Evolutionary conservation across 2,113 vertebrate species (phyloP).

Genomic region (Cisticola juncidis): DNA sequence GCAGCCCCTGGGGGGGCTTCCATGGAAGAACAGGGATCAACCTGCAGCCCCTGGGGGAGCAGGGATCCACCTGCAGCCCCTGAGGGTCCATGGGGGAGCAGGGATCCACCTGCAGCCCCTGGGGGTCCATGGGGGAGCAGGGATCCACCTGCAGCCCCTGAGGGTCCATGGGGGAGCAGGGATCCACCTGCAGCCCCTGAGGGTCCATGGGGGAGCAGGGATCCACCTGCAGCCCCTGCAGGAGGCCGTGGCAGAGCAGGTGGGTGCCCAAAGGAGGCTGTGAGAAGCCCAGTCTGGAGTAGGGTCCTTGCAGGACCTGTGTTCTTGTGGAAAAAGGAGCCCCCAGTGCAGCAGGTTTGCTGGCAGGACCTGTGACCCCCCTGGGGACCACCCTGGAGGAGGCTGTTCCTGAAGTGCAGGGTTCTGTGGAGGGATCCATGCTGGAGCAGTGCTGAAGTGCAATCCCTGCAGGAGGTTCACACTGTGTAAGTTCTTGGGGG

Average conservation of each 20-base stretch:
- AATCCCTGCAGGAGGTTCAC: not conserved
- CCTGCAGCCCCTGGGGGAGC: not conserved
- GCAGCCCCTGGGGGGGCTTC: no score
- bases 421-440: not conserved
- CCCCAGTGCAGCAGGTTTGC: not conserved
- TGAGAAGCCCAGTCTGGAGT: not conserved
- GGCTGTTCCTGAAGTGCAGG: no score
- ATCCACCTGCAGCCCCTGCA: not conserved
- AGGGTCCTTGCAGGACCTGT: not conserved
- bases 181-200: not conserved
- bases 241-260: not conserved
- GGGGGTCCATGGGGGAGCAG: not conserved
- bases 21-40: not conserved
- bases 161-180: not conserved
- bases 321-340: not conserved
- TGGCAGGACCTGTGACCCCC: not conserved
- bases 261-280: not conserved
- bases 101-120: not conserved
- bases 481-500: rapidly evolving
- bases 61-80: no score
- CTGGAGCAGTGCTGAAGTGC: not conserved
- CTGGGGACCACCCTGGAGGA: not conserved
- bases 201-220: not conserved
- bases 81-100: no score
- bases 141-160: not conserved